These are phyloP conservation scores for Vulpes lagopus DNA, from an alignment of 2,113 vertebrate genomes.

Conservation along the genomic window DNA sequence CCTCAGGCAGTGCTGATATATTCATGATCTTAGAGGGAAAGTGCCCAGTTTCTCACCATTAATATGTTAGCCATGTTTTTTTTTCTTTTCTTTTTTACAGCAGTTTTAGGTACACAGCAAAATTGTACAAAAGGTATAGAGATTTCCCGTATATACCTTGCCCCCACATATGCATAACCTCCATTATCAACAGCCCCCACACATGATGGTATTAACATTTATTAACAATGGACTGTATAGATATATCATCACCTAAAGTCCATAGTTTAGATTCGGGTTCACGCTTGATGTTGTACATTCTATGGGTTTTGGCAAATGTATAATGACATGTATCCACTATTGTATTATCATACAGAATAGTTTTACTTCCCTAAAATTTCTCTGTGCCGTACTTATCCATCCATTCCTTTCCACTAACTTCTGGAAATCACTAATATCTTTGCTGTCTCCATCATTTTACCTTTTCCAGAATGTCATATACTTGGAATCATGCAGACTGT, in stretches of 20 bases:
- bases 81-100: not conserved
- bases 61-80: not conserved
- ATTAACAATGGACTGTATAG: not conserved
- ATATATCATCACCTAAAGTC: not conserved
- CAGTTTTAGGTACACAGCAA: not conserved
- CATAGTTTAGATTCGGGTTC: not conserved
- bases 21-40: not conserved
- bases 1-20: not conserved
- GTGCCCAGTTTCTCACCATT: not conserved
- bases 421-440: not conserved
- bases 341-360: not conserved
- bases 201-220: not conserved
- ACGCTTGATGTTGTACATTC: not conserved
- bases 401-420: not conserved
- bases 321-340: not conserved
- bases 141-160: not conserved
- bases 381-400: not conserved
- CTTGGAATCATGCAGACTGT: not conserved
- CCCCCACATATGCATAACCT: no score
- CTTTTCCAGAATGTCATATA: not conserved
- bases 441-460: not conserved
- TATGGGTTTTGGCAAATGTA: not conserved
- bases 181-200: not conserved
- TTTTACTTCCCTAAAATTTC: not conserved
- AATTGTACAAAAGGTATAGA: not conserved